Base-by-base conservation (phyloP, 2,113 vertebrate genomes). In the Neomonachus schauinslandi region DNA sequence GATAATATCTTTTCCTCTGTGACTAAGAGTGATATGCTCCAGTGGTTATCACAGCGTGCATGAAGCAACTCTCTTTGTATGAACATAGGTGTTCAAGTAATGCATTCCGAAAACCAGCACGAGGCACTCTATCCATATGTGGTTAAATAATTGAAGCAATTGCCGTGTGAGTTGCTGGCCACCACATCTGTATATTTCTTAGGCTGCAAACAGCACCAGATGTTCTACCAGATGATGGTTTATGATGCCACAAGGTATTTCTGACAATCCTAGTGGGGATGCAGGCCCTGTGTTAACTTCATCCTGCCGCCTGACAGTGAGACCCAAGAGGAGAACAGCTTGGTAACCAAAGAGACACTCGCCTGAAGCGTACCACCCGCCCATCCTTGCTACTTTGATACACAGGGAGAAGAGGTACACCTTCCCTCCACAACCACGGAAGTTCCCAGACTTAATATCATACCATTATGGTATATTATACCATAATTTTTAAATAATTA, bases 1-100 rank as follows among this genome's bases (percentile, higher is more conserved):
- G 93, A 79, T 89, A 84, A 90, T 96, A 88, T 77, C 26, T 91
- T 96, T 95, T 69, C 91, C 93, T 96, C 81, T 94, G 96, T 95
- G 96, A 92, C 80, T 92, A 89, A 65, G 69, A 94, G 74, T 69
- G 89, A 61, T 85, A 57, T 59, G 91, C 83, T 93, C 96, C 85
- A 88, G 81, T 86, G 76, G 74, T 87, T 91, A 95, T 76, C 33
- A 1, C 95, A 95, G 80, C 55, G 26, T 57, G 63, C 22, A 49
- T 2, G n/a, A 94, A 24, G 74, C 76, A 49, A 26, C 55, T 13
- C 39, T 94, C 67, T 95, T 93, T 82, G 65, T 24, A 61, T 53
- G 80, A 59, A 94, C 80, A 22, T 82, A 92, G 93, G 87, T 86
- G 79, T 86, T 94, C 61, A 24, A 92, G 22, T 36, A n/a, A 63